Conservation (phyloP, 2,888 invertebrate genomes). For the Erpobdella octoculata region DNA sequence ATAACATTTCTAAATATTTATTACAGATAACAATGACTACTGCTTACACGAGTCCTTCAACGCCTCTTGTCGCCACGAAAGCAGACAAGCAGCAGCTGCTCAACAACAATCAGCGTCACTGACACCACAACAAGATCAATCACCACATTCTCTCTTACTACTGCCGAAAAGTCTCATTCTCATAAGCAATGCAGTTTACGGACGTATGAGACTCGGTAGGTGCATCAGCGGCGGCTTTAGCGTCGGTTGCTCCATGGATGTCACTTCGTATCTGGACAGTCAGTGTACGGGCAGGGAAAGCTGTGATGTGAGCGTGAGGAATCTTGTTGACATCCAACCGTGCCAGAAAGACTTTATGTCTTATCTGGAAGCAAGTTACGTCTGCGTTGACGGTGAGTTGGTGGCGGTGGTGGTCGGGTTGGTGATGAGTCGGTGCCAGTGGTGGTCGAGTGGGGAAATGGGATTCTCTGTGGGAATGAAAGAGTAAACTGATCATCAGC, state of each 20-base stretch:
- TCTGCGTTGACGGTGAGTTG: constrained; percentile 29
- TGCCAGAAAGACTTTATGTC: constrained; percentile 32
- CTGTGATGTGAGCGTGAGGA: constrained; percentile 28
- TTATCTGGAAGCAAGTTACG: constrained; percentile 30
- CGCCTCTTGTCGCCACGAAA: constrained; percentile 21
- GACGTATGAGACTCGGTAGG: constrained; percentile 22
- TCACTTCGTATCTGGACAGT: constrained; percentile 28
- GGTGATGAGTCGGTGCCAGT: too few species aligned
- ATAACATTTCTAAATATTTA: neutral
- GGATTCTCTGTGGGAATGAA: too few species aligned
- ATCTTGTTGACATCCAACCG: constrained; percentile 31
- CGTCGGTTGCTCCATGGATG: constrained; percentile 29
- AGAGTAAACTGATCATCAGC: too few species aligned
- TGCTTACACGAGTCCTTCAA: constrained; percentile 32
- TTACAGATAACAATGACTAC: constrained; percentile 22
- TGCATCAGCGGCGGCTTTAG: constrained; percentile 28
- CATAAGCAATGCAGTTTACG: constrained; percentile 23
- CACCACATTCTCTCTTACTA: neutral
- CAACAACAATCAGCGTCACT: neutral
- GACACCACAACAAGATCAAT: neutral
- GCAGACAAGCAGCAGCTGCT: neutral
- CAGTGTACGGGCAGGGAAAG: constrained; percentile 27
- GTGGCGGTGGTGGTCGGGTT: too few species aligned
- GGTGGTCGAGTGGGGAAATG: too few species aligned
- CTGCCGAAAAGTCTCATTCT: constrained; percentile 13